Evolutionary conservation across 92 coral and sea anemone genomes (phyloP).

Genomic region (Anthopleura xanthogrammica): DNA sequence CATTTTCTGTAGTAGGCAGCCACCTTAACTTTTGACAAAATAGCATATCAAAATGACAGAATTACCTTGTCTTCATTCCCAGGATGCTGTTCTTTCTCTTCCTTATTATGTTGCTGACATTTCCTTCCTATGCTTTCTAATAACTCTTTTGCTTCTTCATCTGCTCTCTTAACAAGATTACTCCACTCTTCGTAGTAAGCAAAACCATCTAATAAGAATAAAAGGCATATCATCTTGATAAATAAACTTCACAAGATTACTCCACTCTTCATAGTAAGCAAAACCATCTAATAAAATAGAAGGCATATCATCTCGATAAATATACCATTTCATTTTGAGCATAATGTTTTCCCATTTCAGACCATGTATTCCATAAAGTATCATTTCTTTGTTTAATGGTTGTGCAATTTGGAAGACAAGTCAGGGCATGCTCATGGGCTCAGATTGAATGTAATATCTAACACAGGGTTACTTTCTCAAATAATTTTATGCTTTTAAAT

Average conservation of each 20-base stretch:
- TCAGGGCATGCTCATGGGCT: too few relatives aligned
- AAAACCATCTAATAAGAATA: conserved; percentile 64
- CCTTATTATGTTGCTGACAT: neutral
- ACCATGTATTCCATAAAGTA: too few relatives aligned
- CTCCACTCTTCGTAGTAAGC: conserved; percentile 93
- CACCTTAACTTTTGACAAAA: neutral
- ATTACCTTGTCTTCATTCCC: conserved; percentile 1
- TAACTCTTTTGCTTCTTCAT: conserved; percentile 49
- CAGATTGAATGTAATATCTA: too few relatives aligned
- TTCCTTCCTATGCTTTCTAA: conserved; percentile 1
- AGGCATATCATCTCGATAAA: neutral
- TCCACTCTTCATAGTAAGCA: conserved; percentile 93
- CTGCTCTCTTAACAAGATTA: conserved; percentile 57
- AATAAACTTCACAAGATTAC: conserved; percentile 52
- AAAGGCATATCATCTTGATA: neutral
- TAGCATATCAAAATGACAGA: neutral
- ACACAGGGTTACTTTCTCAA: too few relatives aligned
- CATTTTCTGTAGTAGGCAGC: too few relatives aligned
- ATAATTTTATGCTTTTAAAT: too few relatives aligned
- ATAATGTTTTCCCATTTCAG: too few relatives aligned
- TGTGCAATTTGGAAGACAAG: too few relatives aligned
- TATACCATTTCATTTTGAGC: too few relatives aligned
- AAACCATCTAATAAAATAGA: conserved; percentile 60
- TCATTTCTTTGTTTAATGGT: too few relatives aligned
- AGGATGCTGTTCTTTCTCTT: neutral